Conservation (phyloP, 2,888 invertebrate genomes). For the Osmoderma eremita region DNA sequence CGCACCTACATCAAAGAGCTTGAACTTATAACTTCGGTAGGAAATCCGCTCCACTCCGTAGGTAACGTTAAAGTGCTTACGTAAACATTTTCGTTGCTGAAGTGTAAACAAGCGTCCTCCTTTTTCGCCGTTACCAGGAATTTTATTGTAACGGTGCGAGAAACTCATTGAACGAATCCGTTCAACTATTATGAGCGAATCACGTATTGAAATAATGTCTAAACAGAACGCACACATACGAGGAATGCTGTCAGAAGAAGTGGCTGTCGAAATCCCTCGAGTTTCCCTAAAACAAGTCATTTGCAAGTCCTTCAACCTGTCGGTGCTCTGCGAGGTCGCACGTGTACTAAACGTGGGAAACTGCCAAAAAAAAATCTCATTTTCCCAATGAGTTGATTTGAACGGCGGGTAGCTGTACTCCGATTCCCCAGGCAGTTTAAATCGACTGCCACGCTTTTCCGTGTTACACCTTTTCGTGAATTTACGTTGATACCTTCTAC, state of each 20-base stretch:
- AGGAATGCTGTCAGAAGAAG: not conserved
- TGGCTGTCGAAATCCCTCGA: conserved; percentile 21
- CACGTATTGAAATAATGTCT: conserved; percentile 33
- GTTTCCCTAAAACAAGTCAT: conserved; percentile 40
- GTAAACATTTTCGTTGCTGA: conserved; percentile 23
- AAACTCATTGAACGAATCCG: conserved; percentile 23
- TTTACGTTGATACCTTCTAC: conserved; percentile 28
- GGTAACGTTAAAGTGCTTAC: conserved; percentile 25
- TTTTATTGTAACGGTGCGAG: conserved; percentile 7
- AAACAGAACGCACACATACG: conserved; percentile 13
- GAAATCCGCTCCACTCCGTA: conserved; percentile 16
- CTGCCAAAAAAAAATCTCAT: conserved; percentile 50
- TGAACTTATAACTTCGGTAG: conserved; percentile 22
- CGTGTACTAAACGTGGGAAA: conserved; percentile 51
- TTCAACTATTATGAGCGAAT: conserved; percentile 33
- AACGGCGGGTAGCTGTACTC: conserved; percentile 41
- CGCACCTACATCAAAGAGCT: conserved; percentile 25
- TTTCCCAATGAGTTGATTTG: conserved; percentile 53
- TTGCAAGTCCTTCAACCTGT: conserved; percentile 45
- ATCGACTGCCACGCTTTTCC: conserved; percentile 36
- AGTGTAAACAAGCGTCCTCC: conserved; percentile 21
- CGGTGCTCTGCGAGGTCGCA: conserved; percentile 50
- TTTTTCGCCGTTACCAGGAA: not conserved
- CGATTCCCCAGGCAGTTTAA: conserved; percentile 36
- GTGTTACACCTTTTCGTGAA: conserved; percentile 29